Evolutionary conservation across 2,113 vertebrate species (phyloP), one percentile per base, ranked within the genome.

Genomic region (Butorides virescens): DNA sequence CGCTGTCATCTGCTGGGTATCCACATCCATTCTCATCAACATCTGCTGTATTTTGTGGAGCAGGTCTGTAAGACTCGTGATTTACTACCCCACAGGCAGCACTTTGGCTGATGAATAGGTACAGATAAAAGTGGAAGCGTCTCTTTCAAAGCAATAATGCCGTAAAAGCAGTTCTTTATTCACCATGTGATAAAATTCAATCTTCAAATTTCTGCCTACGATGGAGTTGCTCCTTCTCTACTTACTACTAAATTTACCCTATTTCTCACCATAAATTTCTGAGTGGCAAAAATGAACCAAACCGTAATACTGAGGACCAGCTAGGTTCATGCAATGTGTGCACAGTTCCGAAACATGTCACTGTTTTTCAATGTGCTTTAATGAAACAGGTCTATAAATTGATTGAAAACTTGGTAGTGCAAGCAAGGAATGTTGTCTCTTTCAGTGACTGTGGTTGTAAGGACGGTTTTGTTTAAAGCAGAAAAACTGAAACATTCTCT

Each of bases 21-120:
- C 63, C 58, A 39, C 71, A 86, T 79, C 75, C 37, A 65, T 83
- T 86, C 55, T 80, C 53, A 68, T 46, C 71, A 53, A 14, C 0
- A 11, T 74, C 86, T 80, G 75, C 67, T 50, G 42, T 20, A 27
- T 58, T 79, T 30, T 47, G 42, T 52, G 66, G 30, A 79, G 62
- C 55, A 70, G n/a, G 15, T 44, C 49, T 27, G 2, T 56, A 56
- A 90, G 74, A 16, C 30, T 66, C 3, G 0, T 83, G 58, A 88
- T 86, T 88, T 96, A 86, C 37, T 70, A 15, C 36, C 14, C 67
- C 34, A 46, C 2, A 5, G 39, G n/a, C 49, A 77, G 79, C 75
- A 83, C 59, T 86, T 94, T 11, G 34, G n/a, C 79, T 95, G 75
- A 92, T 77, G 46, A 94, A 97, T 66, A 91, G 63, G 56, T 49